These are phyloP conservation scores for Eumaeus atala DNA, from an alignment of 1,140 invertebrate species.

Conservation along the genomic window DNA sequence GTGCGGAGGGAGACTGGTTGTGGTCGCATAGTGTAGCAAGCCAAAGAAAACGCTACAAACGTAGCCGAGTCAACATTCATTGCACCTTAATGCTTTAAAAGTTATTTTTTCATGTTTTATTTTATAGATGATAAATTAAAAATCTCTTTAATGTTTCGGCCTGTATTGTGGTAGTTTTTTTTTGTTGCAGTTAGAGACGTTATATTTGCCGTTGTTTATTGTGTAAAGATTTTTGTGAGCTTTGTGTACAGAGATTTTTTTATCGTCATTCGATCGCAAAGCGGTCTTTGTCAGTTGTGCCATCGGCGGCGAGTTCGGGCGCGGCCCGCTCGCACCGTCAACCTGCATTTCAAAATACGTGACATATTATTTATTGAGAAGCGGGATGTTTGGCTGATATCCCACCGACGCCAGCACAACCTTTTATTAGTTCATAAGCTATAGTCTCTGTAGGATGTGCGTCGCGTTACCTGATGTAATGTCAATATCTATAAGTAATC, in stretches of 20 bases:
- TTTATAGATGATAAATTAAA: constrained; percentile 34
- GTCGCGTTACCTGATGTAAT: constrained; percentile 64
- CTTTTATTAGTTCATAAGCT: constrained; percentile 50
- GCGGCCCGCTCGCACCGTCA: too few relatives aligned
- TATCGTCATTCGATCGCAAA: constrained; percentile 35
- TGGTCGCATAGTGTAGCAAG: constrained; percentile 41
- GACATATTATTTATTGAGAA: constrained; percentile 58
- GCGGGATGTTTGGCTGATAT: constrained; percentile 48
- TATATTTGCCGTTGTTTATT: constrained; percentile 65
- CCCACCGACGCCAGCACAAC: constrained; percentile 64
- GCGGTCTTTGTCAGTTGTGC: constrained; percentile 50
- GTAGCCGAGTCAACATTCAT: constrained; percentile 63
- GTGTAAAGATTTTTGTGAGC: constrained; percentile 51
- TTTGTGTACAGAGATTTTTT: constrained; percentile 51
- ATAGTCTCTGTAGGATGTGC: constrained; percentile 58
- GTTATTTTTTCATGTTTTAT: constrained; percentile 49
- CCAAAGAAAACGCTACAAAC: constrained; percentile 56
- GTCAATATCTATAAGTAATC: constrained; percentile 26
- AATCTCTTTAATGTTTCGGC: constrained; percentile 54
- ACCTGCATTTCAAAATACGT: constrained; percentile 51
- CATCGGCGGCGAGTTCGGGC: constrained; percentile 42
- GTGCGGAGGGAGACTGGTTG: constrained; percentile 26
- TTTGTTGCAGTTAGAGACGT: constrained; percentile 54
- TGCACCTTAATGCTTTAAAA: constrained; percentile 59
- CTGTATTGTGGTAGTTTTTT: constrained; percentile 44